Conservation (phyloP, 1,140 invertebrate species). For the Dendrolimus kikuchii region DNA sequence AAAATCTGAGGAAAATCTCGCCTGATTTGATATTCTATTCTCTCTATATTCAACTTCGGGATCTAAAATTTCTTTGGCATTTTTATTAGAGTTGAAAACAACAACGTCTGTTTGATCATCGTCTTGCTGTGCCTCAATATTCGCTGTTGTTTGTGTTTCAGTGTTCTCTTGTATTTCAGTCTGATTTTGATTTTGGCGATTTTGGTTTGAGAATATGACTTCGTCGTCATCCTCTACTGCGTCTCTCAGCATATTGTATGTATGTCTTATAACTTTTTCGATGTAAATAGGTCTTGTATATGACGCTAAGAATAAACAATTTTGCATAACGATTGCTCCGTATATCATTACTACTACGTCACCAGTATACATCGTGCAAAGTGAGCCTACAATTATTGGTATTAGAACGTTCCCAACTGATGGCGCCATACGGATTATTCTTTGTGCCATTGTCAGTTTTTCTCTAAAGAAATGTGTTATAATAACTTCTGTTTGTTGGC, state of each 20-base stretch:
- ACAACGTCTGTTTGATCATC: slow-evolving; percentile 56
- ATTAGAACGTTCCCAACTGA: slow-evolving; percentile 53
- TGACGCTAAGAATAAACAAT: slow-evolving; percentile 53
- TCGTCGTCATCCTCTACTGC: slow-evolving; percentile 66
- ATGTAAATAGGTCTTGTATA: slow-evolving; percentile 63
- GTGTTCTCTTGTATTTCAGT: slow-evolving; percentile 3
- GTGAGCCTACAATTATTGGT: slow-evolving; percentile 46
- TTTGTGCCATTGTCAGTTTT: slow-evolving; percentile 50
- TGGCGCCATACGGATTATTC: slow-evolving; percentile 55
- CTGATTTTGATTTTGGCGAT: slow-evolving; percentile 9
- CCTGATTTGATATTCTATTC: slow-evolving; percentile 21
- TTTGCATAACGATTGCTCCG: slow-evolving; percentile 62
- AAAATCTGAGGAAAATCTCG: slow-evolving; percentile 51
- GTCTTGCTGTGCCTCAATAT: slow-evolving; percentile 31
- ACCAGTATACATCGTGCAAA: slow-evolving; percentile 42
- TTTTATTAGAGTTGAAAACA: slow-evolving; percentile 54
- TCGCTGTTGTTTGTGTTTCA: slow-evolving; percentile 7
- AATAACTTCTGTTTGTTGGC: slow-evolving; percentile 64
- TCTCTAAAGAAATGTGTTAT: slow-evolving; percentile 67
- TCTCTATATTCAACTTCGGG: slow-evolving; percentile 43
- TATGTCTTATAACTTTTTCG: slow-evolving; percentile 51
- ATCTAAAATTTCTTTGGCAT: slow-evolving; percentile 54
- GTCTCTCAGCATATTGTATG: slow-evolving; percentile 61
- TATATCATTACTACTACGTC: slow-evolving; percentile 58
- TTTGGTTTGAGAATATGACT: slow-evolving; percentile 61